These are phyloP conservation scores for Drosophila obscura DNA, from an alignment of 1,140 invertebrate species.

Conservation along the genomic window DNA sequence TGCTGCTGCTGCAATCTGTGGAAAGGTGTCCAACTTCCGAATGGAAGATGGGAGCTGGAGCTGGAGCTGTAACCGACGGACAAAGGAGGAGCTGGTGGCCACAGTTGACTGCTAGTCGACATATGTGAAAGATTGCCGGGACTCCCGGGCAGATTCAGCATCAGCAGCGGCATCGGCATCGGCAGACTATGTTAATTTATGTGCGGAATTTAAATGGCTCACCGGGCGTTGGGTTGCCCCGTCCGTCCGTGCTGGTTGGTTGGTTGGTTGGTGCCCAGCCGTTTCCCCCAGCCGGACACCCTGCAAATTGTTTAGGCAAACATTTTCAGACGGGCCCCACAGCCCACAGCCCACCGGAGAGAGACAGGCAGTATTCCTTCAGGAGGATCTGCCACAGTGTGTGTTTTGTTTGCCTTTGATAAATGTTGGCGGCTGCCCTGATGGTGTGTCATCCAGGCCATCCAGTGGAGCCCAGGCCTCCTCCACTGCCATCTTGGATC, in stretches of 20 bases:
- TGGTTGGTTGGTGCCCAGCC: constrained; percentile 12
- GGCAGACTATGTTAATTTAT: constrained; percentile 69
- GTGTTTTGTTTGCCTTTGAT: constrained; percentile 56
- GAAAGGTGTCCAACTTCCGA: constrained; percentile 35
- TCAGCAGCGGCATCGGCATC: neutral
- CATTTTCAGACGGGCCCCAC: constrained; percentile 25
- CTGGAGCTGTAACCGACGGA: neutral
- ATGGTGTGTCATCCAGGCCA: neutral
- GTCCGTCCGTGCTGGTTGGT: constrained; percentile 4
- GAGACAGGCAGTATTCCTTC: neutral
- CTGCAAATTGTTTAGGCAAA: constrained; percentile 67
- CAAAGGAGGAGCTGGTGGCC: constrained; percentile 2
- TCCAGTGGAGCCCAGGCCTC: neutral
- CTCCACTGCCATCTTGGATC: constrained; percentile 23
- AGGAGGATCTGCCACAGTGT: constrained; percentile 16
- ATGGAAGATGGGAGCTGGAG: neutral
- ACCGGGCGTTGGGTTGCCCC: neutral
- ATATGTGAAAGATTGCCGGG: constrained; percentile 41
- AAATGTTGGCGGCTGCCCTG: constrained; percentile 58
- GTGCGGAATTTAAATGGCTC: constrained; percentile 79
- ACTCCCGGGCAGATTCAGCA: constrained; percentile 1
- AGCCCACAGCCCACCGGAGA: constrained; percentile 13
- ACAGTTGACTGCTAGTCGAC: constrained; percentile 43
- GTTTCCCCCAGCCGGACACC: constrained; percentile 30
- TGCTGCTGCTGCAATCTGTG: constrained; percentile 33